phyloP scores from a whole-genome alignment of 1,140 invertebrate species.

The Drosophila repleta region DNA sequence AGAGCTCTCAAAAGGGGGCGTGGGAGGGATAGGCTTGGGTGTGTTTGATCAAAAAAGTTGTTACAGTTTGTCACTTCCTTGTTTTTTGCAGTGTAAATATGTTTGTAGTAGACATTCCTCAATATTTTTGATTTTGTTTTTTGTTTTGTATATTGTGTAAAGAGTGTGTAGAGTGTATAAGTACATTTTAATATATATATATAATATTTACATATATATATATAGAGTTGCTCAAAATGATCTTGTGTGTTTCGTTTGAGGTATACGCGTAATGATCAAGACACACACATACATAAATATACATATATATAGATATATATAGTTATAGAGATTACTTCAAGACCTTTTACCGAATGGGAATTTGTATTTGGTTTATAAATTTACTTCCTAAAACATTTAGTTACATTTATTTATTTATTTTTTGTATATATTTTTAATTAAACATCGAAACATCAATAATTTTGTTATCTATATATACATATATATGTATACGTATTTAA shows the following conservation, averaged over 20 bases:
- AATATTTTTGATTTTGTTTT: slow-evolving; percentile 14
- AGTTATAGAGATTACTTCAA: slow-evolving; percentile 47
- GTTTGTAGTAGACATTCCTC: slow-evolving; percentile 16
- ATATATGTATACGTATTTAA: slow-evolving; percentile 43
- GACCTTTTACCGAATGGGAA: slow-evolving; percentile 34
- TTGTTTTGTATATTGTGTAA: slow-evolving; percentile 47
- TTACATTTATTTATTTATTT: slow-evolving; percentile 5
- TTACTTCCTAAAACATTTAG: slow-evolving; percentile 62
- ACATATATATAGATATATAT: slow-evolving; percentile 54
- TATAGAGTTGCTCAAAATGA: slow-evolving; percentile 75
- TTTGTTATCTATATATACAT: slow-evolving; percentile 32
- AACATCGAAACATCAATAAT: slow-evolving; percentile 65
- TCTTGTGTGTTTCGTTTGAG: slow-evolving; percentile 80
- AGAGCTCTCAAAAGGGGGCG: slow-evolving; percentile 4
- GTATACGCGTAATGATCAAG: slow-evolving; percentile 84
- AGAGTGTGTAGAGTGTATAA: slow-evolving; percentile 77
- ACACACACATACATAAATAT: slow-evolving; percentile 83
- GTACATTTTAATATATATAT: slow-evolving; percentile 74
- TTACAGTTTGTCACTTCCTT: slow-evolving; percentile 11
- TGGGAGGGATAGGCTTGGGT: slow-evolving; percentile 38
- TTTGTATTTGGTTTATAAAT: slow-evolving; percentile 32
- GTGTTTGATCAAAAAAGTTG: slow-evolving; percentile 38
- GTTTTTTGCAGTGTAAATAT: slow-evolving; percentile 63
- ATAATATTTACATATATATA: slow-evolving; percentile 42
- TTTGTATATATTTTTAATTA: slow-evolving; percentile 13